Base-by-base conservation (phyloP, 2,797 vertebrate species). In the Galaxias olidus region DNA sequence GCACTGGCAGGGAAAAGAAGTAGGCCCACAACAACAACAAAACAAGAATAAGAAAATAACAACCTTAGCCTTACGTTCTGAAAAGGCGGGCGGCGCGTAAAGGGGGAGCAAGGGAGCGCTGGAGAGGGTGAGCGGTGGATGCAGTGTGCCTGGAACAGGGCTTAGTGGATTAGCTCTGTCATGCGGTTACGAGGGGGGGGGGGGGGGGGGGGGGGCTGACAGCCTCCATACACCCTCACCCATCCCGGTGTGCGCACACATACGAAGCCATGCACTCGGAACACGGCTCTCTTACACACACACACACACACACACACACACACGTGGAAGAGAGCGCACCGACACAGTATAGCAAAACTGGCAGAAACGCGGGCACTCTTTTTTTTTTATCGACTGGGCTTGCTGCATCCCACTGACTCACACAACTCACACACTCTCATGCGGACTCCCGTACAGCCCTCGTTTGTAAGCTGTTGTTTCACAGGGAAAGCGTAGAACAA, bases 161-260 rank as follows among this genome's bases (percentile, higher is more conserved):
- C 70, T 87, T 85, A 85, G 55, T 71, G 77, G 71, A 87, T 90
- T 85, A 83, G 53, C 74, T 83, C 67, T 74, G 77, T 85, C 66
- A 70, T 48, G 76, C 70, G 72, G 66, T 72, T 75, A 75, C 66
- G 65, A 71, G 75, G 20, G 69, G 72, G 76, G 75, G 81, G 83
- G 69, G 69, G 78, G 64, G 72, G 70, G 57, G 69, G 68, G 73
- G 67, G 63, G 68, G 77, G 71, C 72, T 77, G 82, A 86, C 81
- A 76, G 61, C 69, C 59, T 49, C 65, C 70, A 63, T 14, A 70
- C 49, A 40, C 57, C 64, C 30, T 10, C 44, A 50, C 12, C 56
- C 41, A 68, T 9, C 53, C 20, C 52, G 43, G 11, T 46, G 41
- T 46, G 17, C 19, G 43, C 42, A 19, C 57, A 59, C 17, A 13